Conservation (phyloP, 2,888 invertebrate genomes). For the Drosophila incognita region DNA sequence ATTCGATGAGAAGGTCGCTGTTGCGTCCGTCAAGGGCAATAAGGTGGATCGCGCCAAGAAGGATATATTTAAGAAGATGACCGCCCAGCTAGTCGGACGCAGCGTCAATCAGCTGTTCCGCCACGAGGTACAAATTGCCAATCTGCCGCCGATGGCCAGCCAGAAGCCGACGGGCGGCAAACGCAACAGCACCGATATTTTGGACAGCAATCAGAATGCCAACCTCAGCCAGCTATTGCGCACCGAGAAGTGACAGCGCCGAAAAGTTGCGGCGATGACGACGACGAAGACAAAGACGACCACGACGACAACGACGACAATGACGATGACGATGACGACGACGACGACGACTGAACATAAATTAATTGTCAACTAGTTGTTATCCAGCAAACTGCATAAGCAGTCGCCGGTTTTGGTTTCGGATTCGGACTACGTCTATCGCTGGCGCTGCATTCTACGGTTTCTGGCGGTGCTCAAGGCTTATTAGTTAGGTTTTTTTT, state of each 20-base stretch:
- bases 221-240: slow-evolving; percentile 80
- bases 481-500: slow-evolving; percentile 17
- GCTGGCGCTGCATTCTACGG: not conserved
- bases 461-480: slow-evolving; percentile 14
- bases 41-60: slow-evolving; percentile 95
- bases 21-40: slow-evolving; percentile 89
- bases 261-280: slow-evolving; percentile 9
- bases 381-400: not conserved
- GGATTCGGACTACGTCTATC: not conserved
- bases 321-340: slow-evolving; percentile 10
- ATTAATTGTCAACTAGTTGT: slow-evolving; percentile 67
- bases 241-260: slow-evolving; percentile 70
- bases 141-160: slow-evolving; percentile 89
- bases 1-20: slow-evolving; percentile 92
- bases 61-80: slow-evolving; percentile 95
- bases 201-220: slow-evolving; percentile 81
- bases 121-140: slow-evolving; percentile 93
- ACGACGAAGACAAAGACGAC: not conserved
- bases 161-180: slow-evolving; percentile 49
- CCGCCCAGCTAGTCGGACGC: slow-evolving; percentile 92
- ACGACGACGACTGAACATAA: slow-evolving; percentile 70
- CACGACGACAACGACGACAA: slow-evolving; percentile 54
- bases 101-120: slow-evolving; percentile 95
- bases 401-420: not conserved
- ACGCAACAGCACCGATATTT: slow-evolving; percentile 61